Evolutionary conservation across 2,797 vertebrate species (phyloP), one percentile per base, ranked within the genome.

Genomic region (Phaenicophaeus curvirostris): DNA sequence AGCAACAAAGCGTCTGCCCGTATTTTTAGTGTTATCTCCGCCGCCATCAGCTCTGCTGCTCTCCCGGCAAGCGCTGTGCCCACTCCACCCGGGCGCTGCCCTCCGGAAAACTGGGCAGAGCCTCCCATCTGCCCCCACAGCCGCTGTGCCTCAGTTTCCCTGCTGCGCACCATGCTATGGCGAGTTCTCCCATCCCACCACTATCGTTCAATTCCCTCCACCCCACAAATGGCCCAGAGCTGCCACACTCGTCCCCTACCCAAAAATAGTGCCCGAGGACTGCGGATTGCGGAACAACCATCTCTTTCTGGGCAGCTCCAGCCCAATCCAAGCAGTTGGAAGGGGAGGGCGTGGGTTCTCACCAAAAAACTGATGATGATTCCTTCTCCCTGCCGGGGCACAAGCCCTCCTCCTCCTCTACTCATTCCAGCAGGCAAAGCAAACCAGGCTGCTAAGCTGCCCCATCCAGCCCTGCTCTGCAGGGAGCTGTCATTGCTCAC

Each of bases 1-100:
- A 0, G 51, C 77, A 95, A 95, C 95, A 96, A 96, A 96, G 91
- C 74, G 5, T 21, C 83, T 66, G n/a, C n/a, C 77, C 11, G 11
- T 91, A 71, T 95, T 96, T 96, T 95, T 96, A 94, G 93, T 20
- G 15, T 79, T 94, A 96, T 96, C 96, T 82, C 15, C 0, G 8
- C 85, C 0, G 17, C 82, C 92, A 95, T 91, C 82, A 1, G 87
- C 72, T 85, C 54, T 35, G 75, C 81, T 0, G 11, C 87, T 76
- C 91, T 87, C 66, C 83, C 1, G 2, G 95, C 94, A 95, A 88
- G 66, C 4, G 20, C 85, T n/a, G 61, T 91, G 90, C 91, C 89
- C 20, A 1, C 73, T 91, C 96, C 92, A 76, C 90, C 92, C 55
- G 1, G 81, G 75, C 33, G 11, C 50, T 93, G 75, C 81, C 73